phyloP scores from a whole-genome alignment of 2,888 invertebrate species.

The Cataglyphis albicans region DNA sequence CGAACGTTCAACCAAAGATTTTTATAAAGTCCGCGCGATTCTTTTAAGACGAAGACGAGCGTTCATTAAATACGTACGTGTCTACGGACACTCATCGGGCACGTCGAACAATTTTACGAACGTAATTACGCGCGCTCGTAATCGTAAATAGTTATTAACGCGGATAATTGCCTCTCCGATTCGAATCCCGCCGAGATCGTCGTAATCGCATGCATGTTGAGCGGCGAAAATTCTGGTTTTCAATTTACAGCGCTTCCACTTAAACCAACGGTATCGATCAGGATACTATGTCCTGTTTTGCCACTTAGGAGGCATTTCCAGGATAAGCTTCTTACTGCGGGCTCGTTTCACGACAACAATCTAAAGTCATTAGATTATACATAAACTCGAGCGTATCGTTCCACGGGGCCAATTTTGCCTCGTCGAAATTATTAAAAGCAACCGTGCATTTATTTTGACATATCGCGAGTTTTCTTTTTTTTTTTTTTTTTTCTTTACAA shows the following conservation, averaged over 20 bases:
- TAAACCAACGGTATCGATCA: constrained; percentile 5
- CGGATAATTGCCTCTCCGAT: constrained; percentile 24
- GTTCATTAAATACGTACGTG: constrained; percentile 37
- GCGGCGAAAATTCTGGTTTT: constrained; percentile 9
- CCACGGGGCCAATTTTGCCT: not conserved
- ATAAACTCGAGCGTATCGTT: not conserved
- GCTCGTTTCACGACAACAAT: not conserved
- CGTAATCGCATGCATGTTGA: not conserved
- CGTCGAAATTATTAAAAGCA: not conserved
- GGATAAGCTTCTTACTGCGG: not conserved
- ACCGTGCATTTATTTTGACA: not conserved
- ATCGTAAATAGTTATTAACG: constrained; percentile 51
- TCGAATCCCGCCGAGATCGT: not conserved
- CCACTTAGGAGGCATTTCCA: not conserved
- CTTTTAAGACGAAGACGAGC: constrained; percentile 19
- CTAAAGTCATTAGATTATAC: not conserved
- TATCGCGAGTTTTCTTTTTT: not conserved
- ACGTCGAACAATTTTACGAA: constrained; percentile 27
- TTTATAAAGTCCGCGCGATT: constrained; percentile 48
- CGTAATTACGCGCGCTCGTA: constrained; percentile 39
- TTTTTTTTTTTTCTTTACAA: too few species aligned
- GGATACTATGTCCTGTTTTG: not conserved
- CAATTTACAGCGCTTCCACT: not conserved
- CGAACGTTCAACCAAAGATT: constrained; percentile 7
- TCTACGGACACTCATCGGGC: constrained; percentile 20